Evolutionary conservation across 2,888 invertebrate genomes (phyloP), one percentile per base, ranked within the genome.

Genomic region (Protonemura montana): DNA sequence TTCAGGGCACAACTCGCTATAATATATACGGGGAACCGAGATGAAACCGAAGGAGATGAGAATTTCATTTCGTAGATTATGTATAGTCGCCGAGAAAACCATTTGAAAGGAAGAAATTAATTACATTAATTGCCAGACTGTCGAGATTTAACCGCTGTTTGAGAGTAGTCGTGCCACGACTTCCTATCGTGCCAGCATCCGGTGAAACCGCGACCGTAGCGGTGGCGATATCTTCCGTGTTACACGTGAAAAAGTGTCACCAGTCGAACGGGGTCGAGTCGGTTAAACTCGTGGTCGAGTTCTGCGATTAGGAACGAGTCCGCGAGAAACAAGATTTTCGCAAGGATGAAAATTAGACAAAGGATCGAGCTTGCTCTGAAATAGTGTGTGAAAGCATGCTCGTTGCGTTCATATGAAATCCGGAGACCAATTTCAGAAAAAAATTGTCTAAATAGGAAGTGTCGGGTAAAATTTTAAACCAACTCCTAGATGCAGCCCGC

Each of bases 81-180:
- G n/a, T 78, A 78, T 78, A 2, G 6, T 28, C 82, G 42, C 29
- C 21, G 81, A 27, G 81, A 81, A 81, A n/a, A 81, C 81, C 29
- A 81, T 27, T 41, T 83, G 25, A 83, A 26, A 83, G 82, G 82
- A 83, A 83, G 82, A 25, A 83, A 83, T 83, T 83, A 83, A 83
- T 83, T 83, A 35, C 41, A 83, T 83, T 83, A 83, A 83, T 83
- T 83, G 42, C 82, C n/a, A 25, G 25, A 0, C 35, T 83, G 81
- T 81, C 81, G 42, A 83, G 42, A 41, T 83, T 83, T 42, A 83
- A 41, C 82, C 82, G 82, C 41, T 83, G 82, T 41, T 81, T 27
- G 81, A 27, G 81, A 81, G 81, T 81, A 30, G 81, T 81, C 5
- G 81, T 83, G 3, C 5, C 82, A 41, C n/a, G n/a, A n/a, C 27